Evolutionary conservation across 1,140 invertebrate genomes (phyloP), one percentile per base, ranked within the genome.

Genomic region (Stenopsyche tienmushanensis): DNA sequence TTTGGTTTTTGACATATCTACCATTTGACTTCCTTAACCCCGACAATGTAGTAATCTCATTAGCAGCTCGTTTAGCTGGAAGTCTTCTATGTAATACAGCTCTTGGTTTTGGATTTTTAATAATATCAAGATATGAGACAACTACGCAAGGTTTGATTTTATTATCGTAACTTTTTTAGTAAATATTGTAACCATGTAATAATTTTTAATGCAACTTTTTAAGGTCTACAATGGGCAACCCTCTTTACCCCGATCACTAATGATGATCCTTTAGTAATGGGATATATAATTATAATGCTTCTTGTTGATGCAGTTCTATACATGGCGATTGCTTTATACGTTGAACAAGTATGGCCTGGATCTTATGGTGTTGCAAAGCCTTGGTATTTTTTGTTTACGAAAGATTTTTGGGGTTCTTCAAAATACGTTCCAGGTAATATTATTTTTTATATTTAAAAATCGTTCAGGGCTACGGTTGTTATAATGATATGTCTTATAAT

Each of bases 151-250:
- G 69, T 73, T 71, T 1, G 55, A 39, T 7, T n/a, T n/a, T n/a
- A n/a, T n/a, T n/a, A 34, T 34, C 5, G 13, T 34, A 34, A 7
- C 13, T 34, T 7, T 34, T 34, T 13, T 13, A 34, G 13, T 34
- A 34, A 34, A 34, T 34, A 34, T 7, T 34, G 25, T 34, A 45
- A n/a, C 2, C 17, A 54, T 62, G 3, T 49, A 26, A 44, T 21
- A 15, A 34, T 34, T 34, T 34, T 34, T 7, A 34, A 45, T 52
- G 20, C 13, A 53, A 1, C 10, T 24, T 57, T 23, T 72, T 17
- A 65, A 83, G 90, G 90, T 39, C 74, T 90, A n/a, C 88, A 92
- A 72, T 95, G 91, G 91, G 71, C 75, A 24, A 90, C 91, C 66
- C 77, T 94, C 3, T 86, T 83, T 59, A 77, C 74, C 0, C 83